Conservation (phyloP, 1,140 invertebrate genomes). For the Pseudobourletiella spinata region DNA sequence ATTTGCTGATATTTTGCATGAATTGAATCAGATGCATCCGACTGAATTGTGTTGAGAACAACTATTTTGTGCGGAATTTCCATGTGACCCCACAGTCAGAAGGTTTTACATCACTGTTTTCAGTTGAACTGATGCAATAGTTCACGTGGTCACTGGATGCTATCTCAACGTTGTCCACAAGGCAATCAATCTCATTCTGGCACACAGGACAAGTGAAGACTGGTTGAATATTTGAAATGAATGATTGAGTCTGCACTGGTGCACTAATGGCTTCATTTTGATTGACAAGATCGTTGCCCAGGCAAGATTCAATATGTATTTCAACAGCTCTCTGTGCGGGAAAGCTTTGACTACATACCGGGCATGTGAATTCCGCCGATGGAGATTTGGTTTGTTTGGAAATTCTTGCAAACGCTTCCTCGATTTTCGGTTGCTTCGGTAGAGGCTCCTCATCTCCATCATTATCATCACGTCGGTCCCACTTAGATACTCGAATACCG, state of each 20-base stretch:
- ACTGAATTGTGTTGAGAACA: neutral
- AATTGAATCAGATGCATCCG: neutral
- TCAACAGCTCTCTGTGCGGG: neutral
- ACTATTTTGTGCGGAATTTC: neutral
- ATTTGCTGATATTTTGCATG: neutral
- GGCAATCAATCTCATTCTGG: neutral
- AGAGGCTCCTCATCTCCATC: constrained; percentile 3
- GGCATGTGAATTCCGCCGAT: constrained; percentile 9
- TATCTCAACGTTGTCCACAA: neutral
- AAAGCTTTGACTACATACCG: constrained; percentile 3
- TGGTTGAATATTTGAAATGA: neutral
- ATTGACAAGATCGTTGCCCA: neutral
- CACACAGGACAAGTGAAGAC: constrained; percentile 1
- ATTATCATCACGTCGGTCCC: constrained; percentile 6
- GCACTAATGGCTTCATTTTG: neutral
- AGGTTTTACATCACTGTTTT: neutral
- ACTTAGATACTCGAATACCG: constrained; percentile 43
- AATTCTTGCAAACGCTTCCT: constrained; percentile 5
- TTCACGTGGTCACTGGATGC: constrained; percentile 3
- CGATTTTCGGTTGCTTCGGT: constrained; percentile 3
- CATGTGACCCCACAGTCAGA: neutral
- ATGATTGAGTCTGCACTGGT: neutral
- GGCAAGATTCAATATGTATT: neutral
- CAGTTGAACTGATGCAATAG: neutral
- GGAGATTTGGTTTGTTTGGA: neutral